Conservation (phyloP, 2,888 invertebrate genomes). For the Apomyelois bistriatella region DNA sequence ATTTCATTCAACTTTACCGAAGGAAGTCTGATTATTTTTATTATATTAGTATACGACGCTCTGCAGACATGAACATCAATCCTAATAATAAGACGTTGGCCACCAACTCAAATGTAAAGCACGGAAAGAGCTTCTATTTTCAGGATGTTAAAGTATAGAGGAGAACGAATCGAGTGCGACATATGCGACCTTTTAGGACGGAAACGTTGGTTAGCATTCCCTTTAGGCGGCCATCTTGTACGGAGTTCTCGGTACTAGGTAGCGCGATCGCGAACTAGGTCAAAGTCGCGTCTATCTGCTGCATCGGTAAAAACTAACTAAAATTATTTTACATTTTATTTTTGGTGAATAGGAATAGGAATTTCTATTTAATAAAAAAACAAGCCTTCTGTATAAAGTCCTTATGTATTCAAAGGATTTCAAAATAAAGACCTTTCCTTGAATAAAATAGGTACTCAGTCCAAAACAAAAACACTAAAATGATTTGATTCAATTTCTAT, state of each 20-base stretch:
- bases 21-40: slow-evolving; percentile 27
- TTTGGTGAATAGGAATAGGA: too few relatives aligned
- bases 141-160: slow-evolving; percentile 24
- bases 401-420: too few relatives aligned
- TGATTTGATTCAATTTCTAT: too few relatives aligned
- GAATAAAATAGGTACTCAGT: too few relatives aligned
- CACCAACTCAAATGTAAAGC: slow-evolving; percentile 4
- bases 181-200: slow-evolving; percentile 32
- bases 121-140: slow-evolving; percentile 18
- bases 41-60: slow-evolving; percentile 15
- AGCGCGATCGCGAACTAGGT: slow-evolving; percentile 48
- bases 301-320: slow-evolving; percentile 41
- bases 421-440: too few relatives aligned
- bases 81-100: slow-evolving; percentile 22
- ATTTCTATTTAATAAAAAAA: too few relatives aligned
- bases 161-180: slow-evolving; percentile 23
- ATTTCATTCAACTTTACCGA: slow-evolving; percentile 3
- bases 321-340: background rate
- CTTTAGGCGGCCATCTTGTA: slow-evolving; percentile 56
- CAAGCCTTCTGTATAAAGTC: too few relatives aligned
- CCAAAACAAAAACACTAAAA: too few relatives aligned
- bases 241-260: slow-evolving; percentile 41
- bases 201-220: slow-evolving; percentile 40
- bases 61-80: slow-evolving; percentile 23
- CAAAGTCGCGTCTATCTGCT: slow-evolving; percentile 57